phyloP scores from a whole-genome alignment of 1,140 invertebrate genomes.

The Dreissena rostriformis region DNA sequence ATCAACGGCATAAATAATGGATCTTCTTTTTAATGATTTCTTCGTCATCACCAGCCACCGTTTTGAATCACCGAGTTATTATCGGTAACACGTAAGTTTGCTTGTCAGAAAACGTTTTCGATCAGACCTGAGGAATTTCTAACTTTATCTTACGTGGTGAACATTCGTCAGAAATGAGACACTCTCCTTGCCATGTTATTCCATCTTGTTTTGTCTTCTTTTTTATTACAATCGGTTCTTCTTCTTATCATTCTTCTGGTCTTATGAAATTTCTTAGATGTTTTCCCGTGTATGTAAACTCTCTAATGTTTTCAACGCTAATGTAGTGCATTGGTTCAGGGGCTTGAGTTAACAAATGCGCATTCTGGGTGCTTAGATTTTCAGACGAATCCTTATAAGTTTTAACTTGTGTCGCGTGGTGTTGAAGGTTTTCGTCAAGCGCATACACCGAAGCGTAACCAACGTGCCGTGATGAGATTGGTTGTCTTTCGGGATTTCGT shows the following conservation, averaged over 20 bases:
- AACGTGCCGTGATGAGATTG: neutral
- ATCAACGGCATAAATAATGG: slow-evolving; percentile 28
- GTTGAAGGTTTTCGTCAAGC: neutral
- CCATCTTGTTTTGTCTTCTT: slow-evolving; percentile 42
- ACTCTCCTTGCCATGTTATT: slow-evolving; percentile 27
- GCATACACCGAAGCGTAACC: neutral
- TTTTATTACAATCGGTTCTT: slow-evolving; percentile 44
- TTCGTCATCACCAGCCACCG: neutral
- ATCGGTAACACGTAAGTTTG: slow-evolving; percentile 16
- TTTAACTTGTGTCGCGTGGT: neutral
- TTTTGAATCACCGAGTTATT: slow-evolving; percentile 19
- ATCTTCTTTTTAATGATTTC: slow-evolving; percentile 23
- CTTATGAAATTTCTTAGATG: slow-evolving; percentile 30
- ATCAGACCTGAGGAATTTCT: slow-evolving; percentile 32
- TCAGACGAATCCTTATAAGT: too few species aligned
- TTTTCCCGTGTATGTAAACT: slow-evolving; percentile 13
- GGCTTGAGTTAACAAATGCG: slow-evolving; percentile 1
- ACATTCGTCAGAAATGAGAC: slow-evolving; percentile 23
- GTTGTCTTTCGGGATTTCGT: neutral
- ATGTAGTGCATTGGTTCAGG: slow-evolving; percentile 25
- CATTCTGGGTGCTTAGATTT: too few species aligned
- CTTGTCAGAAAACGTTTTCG: slow-evolving; percentile 39
- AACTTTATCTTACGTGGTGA: slow-evolving; percentile 43
- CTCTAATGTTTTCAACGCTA: neutral
- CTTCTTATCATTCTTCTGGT: slow-evolving; percentile 42